phyloP scores from a whole-genome alignment of 2,113 vertebrate genomes.

The Microcebus tavaratra region DNA sequence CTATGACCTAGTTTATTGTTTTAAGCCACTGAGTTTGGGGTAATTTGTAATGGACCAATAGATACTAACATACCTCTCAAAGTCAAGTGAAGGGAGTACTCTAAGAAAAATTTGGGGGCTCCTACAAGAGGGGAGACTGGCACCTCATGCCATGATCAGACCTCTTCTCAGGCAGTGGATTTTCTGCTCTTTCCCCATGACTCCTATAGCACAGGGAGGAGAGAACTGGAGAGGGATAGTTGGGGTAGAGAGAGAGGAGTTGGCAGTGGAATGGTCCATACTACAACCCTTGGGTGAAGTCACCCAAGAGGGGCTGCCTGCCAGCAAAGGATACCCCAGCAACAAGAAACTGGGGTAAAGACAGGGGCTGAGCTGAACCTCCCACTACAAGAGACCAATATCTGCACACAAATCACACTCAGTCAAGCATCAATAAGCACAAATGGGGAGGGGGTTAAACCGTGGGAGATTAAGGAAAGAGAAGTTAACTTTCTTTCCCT shows the following conservation, averaged over 20 bases:
- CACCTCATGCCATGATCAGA: not conserved
- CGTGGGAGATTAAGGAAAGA: not conserved
- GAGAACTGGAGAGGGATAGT: not conserved
- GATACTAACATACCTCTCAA: not conserved
- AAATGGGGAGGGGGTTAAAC: not conserved
- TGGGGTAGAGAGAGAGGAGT: not conserved
- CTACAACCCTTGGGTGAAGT: not conserved
- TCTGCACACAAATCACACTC: not conserved
- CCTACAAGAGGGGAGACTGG: not conserved
- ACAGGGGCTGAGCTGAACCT: not conserved
- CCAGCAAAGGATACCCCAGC: not conserved
- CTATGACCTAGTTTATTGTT: not conserved
- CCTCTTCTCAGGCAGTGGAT: not conserved
- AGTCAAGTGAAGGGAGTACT: not conserved
- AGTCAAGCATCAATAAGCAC: not conserved
- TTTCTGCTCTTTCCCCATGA: not conserved
- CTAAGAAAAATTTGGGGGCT: not conserved
- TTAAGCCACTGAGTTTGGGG: not conserved
- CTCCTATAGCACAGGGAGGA: not conserved
- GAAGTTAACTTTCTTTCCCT: not conserved
- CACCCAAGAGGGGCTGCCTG: not conserved
- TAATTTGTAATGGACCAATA: not conserved
- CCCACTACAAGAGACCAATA: not conserved
- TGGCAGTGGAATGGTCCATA: not conserved
- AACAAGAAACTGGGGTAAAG: not conserved